Base-by-base conservation (phyloP, 2,888 invertebrate species). In the Teinopalpus imperialis region DNA sequence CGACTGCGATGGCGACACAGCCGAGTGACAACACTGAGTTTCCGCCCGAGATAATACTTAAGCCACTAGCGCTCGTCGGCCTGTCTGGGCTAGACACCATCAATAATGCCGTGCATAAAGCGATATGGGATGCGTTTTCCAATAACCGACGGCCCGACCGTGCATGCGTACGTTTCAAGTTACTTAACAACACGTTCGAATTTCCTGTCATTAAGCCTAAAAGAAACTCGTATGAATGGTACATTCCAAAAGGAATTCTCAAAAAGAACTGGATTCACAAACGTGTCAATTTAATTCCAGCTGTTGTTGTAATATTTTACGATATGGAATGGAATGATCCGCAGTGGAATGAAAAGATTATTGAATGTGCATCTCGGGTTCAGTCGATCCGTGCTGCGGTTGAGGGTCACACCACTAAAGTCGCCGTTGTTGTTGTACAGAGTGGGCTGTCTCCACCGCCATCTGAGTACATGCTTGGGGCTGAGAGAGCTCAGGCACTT, bases 281-380 rank as follows among this genome's bases (percentile, higher is more conserved):
- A 78, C 97, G 98, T 69, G 90, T 97, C 23, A 93, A 94, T 56
- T 91, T 95, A 45, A 91, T 99, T 53, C 99, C 99, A 4, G 94
- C 98, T 1, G 94, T 99, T 0, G 94, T 97, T 14, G 97, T 98
- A 1, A 92, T 98, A 51, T 99, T 99, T 80, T 97, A 96, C 75
- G 98, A 99, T 67, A 92, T 99, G 70, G 98, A 99, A 81, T 99
- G 99, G 99, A 96, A 97, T 72, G 98, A 98, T 80, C 90, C 92
- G 0, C 92, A 94, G 53, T 99, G 98, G 98, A 95, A 95, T 58
- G 98, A 98, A 59, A 98, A 96, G 71, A 96, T 97, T 69, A 93
- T 96, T 62, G 98, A 98, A 76, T 98, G 98, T 80, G 95, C 97
- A 4, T 95, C 95, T 0, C 91, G 95, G 61, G 95, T 98, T 20